These are phyloP conservation scores for Aphrophora alni DNA, from an alignment of 2,888 invertebrate species.

Conservation along the genomic window DNA sequence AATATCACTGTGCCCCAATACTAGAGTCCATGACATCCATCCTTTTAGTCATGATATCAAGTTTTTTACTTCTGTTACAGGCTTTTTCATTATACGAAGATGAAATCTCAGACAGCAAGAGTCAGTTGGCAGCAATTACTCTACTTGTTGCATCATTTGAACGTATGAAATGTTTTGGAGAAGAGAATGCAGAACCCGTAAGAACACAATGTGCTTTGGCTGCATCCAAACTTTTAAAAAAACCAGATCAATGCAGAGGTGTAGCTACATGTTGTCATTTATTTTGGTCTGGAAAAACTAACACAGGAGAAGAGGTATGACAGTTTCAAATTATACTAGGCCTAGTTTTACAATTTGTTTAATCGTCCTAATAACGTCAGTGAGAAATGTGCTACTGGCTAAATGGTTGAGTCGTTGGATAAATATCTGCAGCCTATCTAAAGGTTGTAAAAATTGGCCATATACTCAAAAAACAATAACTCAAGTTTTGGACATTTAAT, in stretches of 20 bases:
- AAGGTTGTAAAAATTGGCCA: no score
- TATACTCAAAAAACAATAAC: no score
- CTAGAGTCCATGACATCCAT: no score
- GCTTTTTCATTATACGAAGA: constrained; percentile 98
- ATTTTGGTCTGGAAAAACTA: constrained; percentile 90
- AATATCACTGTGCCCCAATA: no score
- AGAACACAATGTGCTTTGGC: constrained; percentile 95
- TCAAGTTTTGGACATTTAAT: no score
- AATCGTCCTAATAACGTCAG: no score
- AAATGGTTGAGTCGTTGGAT: no score
- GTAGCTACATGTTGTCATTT: constrained; percentile 94
- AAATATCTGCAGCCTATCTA: no score
- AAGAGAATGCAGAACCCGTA: constrained; percentile 96
- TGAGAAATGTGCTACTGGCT: no score
- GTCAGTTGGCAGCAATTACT: constrained; percentile 94
- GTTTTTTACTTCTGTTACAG: constrained; percentile 60
- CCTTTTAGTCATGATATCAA: no score
- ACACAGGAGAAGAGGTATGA: constrained; percentile 59
- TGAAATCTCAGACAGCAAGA: constrained; percentile 96
- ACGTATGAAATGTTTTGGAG: constrained; percentile 91
- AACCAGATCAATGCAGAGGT: constrained; percentile 97
- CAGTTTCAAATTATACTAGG: no score
- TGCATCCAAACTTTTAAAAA: constrained; percentile 94
- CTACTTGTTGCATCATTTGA: constrained; percentile 95
- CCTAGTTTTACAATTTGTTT: no score